phyloP scores from a whole-genome alignment of 35 echinoderm and acorn worm species.

The Lytechinus pictus region DNA sequence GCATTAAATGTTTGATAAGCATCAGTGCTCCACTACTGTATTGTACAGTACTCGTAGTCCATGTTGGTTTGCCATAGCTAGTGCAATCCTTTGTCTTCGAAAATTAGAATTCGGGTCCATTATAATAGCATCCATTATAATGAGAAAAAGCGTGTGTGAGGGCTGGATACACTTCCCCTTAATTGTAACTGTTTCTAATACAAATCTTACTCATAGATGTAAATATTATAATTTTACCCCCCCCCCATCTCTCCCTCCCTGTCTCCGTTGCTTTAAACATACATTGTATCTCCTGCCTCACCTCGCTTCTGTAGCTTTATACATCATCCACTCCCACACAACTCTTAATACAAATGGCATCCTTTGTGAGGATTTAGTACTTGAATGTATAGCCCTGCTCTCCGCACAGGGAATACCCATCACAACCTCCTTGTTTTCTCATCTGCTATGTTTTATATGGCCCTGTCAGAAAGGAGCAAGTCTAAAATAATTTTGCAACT shows the following conservation, averaged over 20 bases:
- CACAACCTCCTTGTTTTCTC: neutral
- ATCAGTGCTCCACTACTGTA: neutral
- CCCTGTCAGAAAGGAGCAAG: neutral
- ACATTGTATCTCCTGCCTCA: neutral
- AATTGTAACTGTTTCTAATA: neutral
- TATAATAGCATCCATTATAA: neutral
- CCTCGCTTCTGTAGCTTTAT: neutral
- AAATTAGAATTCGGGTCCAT: neutral
- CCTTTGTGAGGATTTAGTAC: neutral
- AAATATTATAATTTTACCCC: neutral
- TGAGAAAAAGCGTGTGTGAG: neutral
- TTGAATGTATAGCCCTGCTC: neutral
- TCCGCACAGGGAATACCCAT: neutral
- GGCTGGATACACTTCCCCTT: neutral
- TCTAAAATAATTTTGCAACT: neutral
- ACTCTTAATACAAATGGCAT: neutral
- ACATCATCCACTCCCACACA: neutral
- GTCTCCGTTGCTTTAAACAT: neutral
- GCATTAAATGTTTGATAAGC: neutral
- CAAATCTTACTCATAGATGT: neutral
- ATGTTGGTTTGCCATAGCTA: no score
- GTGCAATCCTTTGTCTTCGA: neutral
- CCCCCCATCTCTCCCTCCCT: no score
- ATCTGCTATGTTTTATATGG: neutral
- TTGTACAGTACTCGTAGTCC: neutral